phyloP scores from a whole-genome alignment of 2,888 invertebrate genomes.

The Pelosia muscerda region DNA sequence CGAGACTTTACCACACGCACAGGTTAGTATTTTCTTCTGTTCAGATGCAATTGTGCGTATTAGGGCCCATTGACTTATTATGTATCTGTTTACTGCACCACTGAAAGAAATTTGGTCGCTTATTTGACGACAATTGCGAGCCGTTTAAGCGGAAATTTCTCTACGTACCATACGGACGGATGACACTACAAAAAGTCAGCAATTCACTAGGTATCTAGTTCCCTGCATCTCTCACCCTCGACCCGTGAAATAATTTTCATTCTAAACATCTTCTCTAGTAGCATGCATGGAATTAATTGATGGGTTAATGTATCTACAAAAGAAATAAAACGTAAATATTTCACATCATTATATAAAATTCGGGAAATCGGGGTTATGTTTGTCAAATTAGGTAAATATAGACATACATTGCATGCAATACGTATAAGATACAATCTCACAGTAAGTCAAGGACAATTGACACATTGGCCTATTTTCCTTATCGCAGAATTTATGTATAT shows the following conservation, averaged over 20 bases:
- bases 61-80: too few species aligned
- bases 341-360: not conserved
- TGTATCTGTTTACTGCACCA: too few species aligned
- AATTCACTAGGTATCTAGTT: too few species aligned
- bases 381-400: not conserved
- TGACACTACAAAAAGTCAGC: too few species aligned
- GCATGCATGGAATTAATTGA: not conserved
- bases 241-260: not conserved
- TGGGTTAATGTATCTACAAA: not conserved
- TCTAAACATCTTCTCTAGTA: not conserved
- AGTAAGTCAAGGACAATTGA: constrained; percentile 61
- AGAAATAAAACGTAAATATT: not conserved
- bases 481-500: constrained; percentile 47
- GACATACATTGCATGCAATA: constrained; percentile 7
- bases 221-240: not conserved
- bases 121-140: too few species aligned
- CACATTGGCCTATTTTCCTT: constrained; percentile 59
- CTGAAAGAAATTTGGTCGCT: too few species aligned
- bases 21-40: constrained; percentile 60
- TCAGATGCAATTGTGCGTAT: not conserved
- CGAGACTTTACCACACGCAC: constrained; percentile 76
- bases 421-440: constrained; percentile 22
- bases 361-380: not conserved
- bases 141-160: too few species aligned
- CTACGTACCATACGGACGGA: too few species aligned